A percentile compares a stretch with the other conserved stretches of the same genome.
phyloP scores from a whole-genome alignment of 1,140 invertebrate species.

The Trichogramma pretiosum region DNA sequence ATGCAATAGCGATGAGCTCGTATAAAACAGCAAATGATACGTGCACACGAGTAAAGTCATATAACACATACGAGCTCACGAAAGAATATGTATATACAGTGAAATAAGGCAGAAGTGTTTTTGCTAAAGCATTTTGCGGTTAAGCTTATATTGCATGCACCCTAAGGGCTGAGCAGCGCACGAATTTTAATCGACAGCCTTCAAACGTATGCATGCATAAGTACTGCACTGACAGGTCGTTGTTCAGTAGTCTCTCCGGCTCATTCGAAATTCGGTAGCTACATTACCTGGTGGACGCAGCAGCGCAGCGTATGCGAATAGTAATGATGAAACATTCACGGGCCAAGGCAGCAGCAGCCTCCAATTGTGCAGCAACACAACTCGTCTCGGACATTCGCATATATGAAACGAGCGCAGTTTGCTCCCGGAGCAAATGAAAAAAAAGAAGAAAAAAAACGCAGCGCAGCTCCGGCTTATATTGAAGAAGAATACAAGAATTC shows the following conservation, averaged over 20 bases:
- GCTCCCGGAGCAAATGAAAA: conserved; percentile 25
- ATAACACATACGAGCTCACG: no score
- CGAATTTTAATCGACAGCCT: conserved; percentile 45
- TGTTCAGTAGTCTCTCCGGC: no score
- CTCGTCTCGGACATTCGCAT: no score
- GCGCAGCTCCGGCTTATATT: background rate
- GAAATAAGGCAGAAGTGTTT: conserved; percentile 39
- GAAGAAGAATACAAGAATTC: background rate
- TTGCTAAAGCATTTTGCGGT: conserved; percentile 43
- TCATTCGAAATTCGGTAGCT: conserved; percentile 48
- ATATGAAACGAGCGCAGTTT: conserved; percentile 48
- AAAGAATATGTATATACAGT: no score
- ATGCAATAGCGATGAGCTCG: no score
- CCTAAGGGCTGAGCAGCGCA: conserved; percentile 35
- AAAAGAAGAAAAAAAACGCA: background rate
- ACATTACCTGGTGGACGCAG: conserved; percentile 22
- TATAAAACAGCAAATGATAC: no score
- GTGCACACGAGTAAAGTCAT: no score
- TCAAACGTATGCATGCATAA: conserved; percentile 17
- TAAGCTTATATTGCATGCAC: no score
- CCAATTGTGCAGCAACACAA: no score
- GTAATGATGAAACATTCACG: conserved; percentile 48
- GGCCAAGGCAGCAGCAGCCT: no score
- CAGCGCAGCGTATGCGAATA: conserved; percentile 28
- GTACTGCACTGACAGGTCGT: conserved; percentile 17